phyloP scores from a whole-genome alignment of 2,888 invertebrate species.

The Hetaerina titia region DNA sequence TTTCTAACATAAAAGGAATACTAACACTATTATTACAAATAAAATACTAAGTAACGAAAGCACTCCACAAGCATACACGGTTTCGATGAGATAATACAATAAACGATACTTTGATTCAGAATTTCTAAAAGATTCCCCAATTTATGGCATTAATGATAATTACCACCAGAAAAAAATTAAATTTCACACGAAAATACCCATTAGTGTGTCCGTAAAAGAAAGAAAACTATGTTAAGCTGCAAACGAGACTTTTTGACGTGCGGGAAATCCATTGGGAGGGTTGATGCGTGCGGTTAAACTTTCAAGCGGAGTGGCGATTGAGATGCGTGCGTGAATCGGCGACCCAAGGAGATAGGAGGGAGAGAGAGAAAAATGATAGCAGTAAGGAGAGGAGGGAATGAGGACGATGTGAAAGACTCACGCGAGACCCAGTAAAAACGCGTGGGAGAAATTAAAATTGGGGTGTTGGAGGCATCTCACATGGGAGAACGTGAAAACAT shows the following conservation, averaged over 20 bases:
- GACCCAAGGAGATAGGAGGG: neutral
- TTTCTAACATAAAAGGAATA: no score
- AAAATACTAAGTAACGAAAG: no score
- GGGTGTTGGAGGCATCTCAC: neutral
- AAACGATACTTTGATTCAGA: neutral
- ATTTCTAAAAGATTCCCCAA: neutral
- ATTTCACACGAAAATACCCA: neutral
- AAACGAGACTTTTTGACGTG: neutral
- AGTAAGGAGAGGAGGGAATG: neutral
- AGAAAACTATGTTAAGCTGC: neutral
- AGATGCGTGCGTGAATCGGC: neutral
- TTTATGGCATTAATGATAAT: neutral
- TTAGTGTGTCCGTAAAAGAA: neutral
- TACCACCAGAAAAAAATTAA: neutral
- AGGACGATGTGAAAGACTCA: neutral
- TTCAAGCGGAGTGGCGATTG: neutral
- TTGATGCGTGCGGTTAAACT: no score
- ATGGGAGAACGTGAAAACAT: neutral
- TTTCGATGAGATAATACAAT: no score
- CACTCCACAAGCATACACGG: no score
- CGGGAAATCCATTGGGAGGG: neutral
- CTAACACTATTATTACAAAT: no score
- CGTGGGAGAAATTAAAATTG: neutral
- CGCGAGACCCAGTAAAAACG: neutral
- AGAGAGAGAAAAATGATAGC: neutral